phyloP scores from a whole-genome alignment of 92 coral and sea anemone species.

The Parazoanthus atlanticus region DNA sequence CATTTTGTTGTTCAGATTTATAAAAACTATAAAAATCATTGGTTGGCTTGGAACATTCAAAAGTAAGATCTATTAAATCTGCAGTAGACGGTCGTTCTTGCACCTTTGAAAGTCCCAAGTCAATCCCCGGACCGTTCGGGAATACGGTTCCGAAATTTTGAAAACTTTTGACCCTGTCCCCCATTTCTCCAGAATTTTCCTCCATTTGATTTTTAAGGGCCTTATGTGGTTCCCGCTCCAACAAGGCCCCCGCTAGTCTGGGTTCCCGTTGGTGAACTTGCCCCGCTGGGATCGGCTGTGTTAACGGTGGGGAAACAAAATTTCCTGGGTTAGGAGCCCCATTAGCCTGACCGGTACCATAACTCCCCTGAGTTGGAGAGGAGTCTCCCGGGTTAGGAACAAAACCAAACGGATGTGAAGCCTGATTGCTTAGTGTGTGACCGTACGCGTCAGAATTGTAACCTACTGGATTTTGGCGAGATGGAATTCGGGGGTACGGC shows the following conservation, averaged over 20 bases:
- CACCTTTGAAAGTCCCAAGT: background rate
- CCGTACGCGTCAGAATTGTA: background rate
- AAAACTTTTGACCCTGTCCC: slow-evolving; percentile 10
- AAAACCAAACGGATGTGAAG: too few relatives aligned
- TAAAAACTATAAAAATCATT: slow-evolving; percentile 22
- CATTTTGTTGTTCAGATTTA: slow-evolving; percentile 6
- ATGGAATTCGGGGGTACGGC: slow-evolving; percentile 19
- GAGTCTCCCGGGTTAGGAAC: too few relatives aligned
- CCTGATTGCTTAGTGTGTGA: background rate
- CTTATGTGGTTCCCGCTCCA: slow-evolving; percentile 36
- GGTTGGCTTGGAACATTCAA: slow-evolving; percentile 23
- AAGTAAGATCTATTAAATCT: slow-evolving; percentile 24
- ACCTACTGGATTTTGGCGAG: background rate
- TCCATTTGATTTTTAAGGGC: slow-evolving; percentile 17
- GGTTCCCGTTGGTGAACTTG: slow-evolving; percentile 23
- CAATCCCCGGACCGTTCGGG: slow-evolving; percentile 31
- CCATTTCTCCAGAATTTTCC: too few relatives aligned
- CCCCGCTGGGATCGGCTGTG: slow-evolving; percentile 13
- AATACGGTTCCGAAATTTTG: slow-evolving; percentile 12
- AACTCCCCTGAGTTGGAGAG: background rate
- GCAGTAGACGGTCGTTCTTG: slow-evolving; percentile 6
- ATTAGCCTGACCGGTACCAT: background rate
- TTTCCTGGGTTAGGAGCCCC: background rate
- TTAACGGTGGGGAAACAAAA: background rate
- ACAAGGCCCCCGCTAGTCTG: slow-evolving; percentile 9